Evolutionary conservation across 2,888 invertebrate species (phyloP), one percentile per base, ranked within the genome.

Genomic region (Xestia ashworthii): DNA sequence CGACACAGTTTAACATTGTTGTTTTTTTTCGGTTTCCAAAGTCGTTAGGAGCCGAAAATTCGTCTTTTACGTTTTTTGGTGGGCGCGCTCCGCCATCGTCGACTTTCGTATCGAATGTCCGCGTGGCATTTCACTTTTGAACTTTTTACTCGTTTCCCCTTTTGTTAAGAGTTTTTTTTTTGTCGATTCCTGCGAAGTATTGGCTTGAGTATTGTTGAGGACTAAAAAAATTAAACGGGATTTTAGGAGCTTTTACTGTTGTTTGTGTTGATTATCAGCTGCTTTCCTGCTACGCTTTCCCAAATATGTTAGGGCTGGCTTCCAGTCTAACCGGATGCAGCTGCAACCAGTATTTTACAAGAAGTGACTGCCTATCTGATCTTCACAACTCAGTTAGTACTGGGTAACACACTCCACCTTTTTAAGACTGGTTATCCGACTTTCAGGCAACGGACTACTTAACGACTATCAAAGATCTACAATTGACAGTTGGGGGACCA

Each of bases 1-100:
- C 93, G 92, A 94, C 91, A 89, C 89, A 89, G 89, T 90, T 91
- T 90, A 89, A 90, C 89, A 90, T 93, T 91, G 91, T 90, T 90
- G 79, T 72, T 85, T 92, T 91, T 93, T 95, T 94, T 93, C 93
- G 91, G 90, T 89, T 88, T 85, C 86, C 88, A 71, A 88, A 89
- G 91, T 93, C 93, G 93, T 93, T 92, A 91, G 90, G 76, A 76
- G 79, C 87, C 87, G 83, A 90, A 88, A 87, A 87, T 89, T 84
- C 85, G 83, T 84, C 83, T 88, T 88, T 87, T 86, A 84, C 77
- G 69, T 87, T 90, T 89, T 91, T 90, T 86, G 83, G 83, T 71
- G 81, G 79, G 58, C 74, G 82, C 77, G 77, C 71, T 77, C 74
- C 82, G 82, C 64, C 78, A 80, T 78, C 86, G 87, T 74, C 82